These are phyloP conservation scores for Pomatorhinus ruficollis DNA, from an alignment of 2,113 vertebrate genomes.

Conservation along the genomic window DNA sequence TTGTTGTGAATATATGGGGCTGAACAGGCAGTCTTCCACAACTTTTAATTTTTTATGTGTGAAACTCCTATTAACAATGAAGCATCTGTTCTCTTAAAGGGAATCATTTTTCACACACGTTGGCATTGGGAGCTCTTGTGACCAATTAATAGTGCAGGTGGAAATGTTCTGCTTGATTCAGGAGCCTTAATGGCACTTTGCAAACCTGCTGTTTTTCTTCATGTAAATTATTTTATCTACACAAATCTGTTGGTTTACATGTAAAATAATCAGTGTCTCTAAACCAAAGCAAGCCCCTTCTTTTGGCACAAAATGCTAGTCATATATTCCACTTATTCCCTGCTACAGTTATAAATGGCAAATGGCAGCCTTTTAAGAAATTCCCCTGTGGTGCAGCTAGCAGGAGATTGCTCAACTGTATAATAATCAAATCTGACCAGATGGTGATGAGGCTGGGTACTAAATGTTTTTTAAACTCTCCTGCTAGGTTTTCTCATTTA, in stretches of 20 bases:
- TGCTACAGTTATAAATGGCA: conserved; percentile 67
- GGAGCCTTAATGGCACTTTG: not conserved
- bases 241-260: conserved; percentile 15
- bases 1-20: conserved; percentile 11
- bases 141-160: not conserved
- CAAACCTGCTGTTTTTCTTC: conserved; percentile 25
- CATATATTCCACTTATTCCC: conserved; percentile 64
- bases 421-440: conserved; percentile 79
- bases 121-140: not conserved
- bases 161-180: not conserved
- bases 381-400: conserved; percentile 68
- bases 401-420: conserved; percentile 68
- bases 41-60: conserved; percentile 57
- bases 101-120: not conserved
- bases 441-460: conserved; percentile 71
- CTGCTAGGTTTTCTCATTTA: conserved; percentile 63
- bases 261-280: conserved; percentile 10
- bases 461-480: conserved; percentile 72
- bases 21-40: conserved; percentile 31
- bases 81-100: conserved; percentile 65
- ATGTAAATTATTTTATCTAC: conserved; percentile 28
- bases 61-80: conserved; percentile 37
- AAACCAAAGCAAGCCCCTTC: conserved; percentile 1
- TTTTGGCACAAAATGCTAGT: conserved; percentile 16
- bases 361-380: conserved; percentile 69